Evolutionary conservation across 2,888 invertebrate genomes (phyloP).

Genomic region (Dysmachus trigonus): DNA sequence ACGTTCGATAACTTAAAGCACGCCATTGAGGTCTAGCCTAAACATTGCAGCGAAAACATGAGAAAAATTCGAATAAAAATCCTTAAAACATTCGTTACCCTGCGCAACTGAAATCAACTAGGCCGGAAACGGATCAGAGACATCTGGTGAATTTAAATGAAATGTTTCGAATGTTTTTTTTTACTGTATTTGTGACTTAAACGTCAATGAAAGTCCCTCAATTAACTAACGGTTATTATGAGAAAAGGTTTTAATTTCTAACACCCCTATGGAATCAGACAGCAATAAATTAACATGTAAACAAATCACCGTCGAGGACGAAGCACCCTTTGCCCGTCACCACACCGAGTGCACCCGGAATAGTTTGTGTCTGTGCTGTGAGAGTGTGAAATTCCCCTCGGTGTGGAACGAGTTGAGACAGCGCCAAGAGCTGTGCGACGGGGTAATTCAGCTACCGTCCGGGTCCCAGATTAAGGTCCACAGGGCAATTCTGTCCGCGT

Average conservation of each 20-base stretch:
- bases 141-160: conserved; percentile 6
- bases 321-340: not conserved
- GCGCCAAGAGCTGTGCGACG: conserved; percentile 76
- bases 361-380: conserved; percentile 29
- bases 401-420: conserved; percentile 75
- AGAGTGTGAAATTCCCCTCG: conserved; percentile 66
- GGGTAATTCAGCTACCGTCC: conserved; percentile 67
- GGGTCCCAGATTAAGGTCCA: conserved; percentile 73
- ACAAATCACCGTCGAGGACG: not conserved
- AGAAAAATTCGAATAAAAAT: not conserved
- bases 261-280: not conserved
- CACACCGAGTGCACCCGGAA: not conserved
- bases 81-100: not conserved
- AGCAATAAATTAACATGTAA: not conserved
- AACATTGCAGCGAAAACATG: not conserved
- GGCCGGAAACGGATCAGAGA: conserved; percentile 23
- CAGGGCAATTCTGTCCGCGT: conserved; percentile 75
- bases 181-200: not conserved
- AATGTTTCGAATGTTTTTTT: conserved; percentile 16
- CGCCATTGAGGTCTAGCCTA: not conserved
- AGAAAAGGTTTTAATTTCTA: not conserved
- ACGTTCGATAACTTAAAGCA: not conserved
- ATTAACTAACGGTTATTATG: not conserved
- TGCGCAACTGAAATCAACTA: not conserved
- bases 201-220: not conserved